Evolutionary conservation across 1,140 invertebrate genomes (phyloP).

Genomic region (Hylyphantes graminicola): DNA sequence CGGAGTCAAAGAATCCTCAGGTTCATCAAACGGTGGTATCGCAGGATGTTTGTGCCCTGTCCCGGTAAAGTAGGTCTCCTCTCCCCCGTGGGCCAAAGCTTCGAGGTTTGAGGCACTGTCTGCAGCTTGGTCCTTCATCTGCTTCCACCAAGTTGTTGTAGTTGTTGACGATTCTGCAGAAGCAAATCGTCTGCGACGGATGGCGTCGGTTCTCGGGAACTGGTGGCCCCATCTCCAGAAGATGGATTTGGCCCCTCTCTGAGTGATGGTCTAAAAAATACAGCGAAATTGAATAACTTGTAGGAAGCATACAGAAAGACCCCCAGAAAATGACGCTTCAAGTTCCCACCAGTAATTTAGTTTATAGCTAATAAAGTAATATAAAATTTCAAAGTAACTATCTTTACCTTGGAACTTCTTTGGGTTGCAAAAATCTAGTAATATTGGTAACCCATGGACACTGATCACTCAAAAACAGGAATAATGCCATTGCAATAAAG

Average conservation of each 20-base stretch:
- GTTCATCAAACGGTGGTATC: background rate
- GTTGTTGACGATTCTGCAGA: background rate
- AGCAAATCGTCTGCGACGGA: constrained; percentile 2
- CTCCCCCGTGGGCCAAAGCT: background rate
- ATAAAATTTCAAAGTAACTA: background rate
- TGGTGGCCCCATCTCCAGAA: constrained; percentile 22
- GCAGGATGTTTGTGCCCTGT: background rate
- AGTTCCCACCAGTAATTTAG: too few species aligned
- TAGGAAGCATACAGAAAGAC: background rate
- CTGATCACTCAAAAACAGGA: too few species aligned
- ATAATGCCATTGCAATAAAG: background rate
- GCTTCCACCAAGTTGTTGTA: constrained; percentile 30
- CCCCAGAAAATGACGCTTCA: too few species aligned
- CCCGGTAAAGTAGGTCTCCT: background rate
- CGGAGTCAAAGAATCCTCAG: background rate
- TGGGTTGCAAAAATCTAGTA: background rate
- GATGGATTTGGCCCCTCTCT: constrained; percentile 13
- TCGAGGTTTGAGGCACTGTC: background rate
- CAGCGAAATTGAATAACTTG: background rate
- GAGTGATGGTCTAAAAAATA: constrained; percentile 4
- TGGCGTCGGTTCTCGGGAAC: background rate
- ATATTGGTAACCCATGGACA: background rate
- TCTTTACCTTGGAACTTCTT: background rate
- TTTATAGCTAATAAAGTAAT: too few species aligned
- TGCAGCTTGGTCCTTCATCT: background rate